Evolutionary conservation across 2,888 invertebrate species (phyloP), one percentile per base, ranked within the genome.

Genomic region (Octonoba sinensis): DNA sequence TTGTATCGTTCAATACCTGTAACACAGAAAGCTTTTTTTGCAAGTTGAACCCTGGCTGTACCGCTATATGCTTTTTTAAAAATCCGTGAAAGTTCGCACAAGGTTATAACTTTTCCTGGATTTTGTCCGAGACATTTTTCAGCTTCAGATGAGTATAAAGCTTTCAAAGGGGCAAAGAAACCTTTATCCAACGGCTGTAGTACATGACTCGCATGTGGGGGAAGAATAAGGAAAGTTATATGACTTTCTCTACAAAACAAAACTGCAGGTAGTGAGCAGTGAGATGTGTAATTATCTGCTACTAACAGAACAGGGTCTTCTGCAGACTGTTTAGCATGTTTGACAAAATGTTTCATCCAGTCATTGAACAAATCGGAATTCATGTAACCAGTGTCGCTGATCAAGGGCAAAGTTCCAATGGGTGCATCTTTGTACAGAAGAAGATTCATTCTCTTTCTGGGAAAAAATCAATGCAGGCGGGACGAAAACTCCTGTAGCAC

Each of bases 401-500:
- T 59, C 24, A 59, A 22, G 24, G 1, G 59, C 24, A 59, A 24
- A 59, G 4, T 59, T 24, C 59, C n/a, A 8, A 59, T 24, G 20
- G 59, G 24, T 27, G 59, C 11, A 27, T 59, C 59, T 59, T 59
- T 59, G 59, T 59, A 59, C 59, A 8, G 24, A 59, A 3, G 11
- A 24, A 1, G 11, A 24, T 59, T 59, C 20, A 59, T 59, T 59
- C 59, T 27, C 2, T 59, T 59, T 59, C 59, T 59, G 15, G 20
- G 24, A 16, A 20, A n/a, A n/a, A 59, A 59, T 12, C 16, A 0
- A 24, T 59, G 59, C 24, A 27, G 59, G 59, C 24, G 11, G 59
- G 24, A 59, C 11, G 16, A 3, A 59, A 59, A 59, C 64, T 64
- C 44, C 64, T 64, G 44, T 64, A 47, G 13, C 64, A 64, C 64